These are phyloP conservation scores for Syrmaticus mikado DNA, from an alignment of 2,113 vertebrate genomes.

Conservation along the genomic window DNA sequence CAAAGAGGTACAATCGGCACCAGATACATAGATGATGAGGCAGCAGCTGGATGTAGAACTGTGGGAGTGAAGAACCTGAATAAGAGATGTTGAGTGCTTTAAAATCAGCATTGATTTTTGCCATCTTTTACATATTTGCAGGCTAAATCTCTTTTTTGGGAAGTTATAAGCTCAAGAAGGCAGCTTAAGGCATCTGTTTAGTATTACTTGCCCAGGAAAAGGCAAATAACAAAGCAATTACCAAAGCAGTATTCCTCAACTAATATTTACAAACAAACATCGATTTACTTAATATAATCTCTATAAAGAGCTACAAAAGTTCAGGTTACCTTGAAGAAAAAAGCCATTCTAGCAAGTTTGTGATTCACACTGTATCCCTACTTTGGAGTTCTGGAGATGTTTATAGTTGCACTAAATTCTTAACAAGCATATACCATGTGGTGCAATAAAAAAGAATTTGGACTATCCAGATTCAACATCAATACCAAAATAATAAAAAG, in stretches of 20 bases:
- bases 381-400: constrained; percentile 34
- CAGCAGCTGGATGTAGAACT: background rate
- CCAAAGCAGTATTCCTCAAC: constrained; percentile 27
- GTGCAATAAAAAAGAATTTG: constrained; percentile 36
- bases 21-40: background rate
- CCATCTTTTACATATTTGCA: background rate
- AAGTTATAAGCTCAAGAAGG: constrained; percentile 2
- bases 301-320: constrained; percentile 20
- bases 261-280: constrained; percentile 33
- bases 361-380: constrained; percentile 53
- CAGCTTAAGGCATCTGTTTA: background rate
- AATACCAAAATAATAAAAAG: constrained; percentile 30
- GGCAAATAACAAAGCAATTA: constrained; percentile 52
- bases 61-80: background rate
- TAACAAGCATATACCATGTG: constrained; percentile 24
- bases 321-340: constrained; percentile 53
- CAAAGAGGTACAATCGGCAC: background rate
- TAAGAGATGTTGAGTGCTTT: background rate
- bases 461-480: constrained; percentile 28
- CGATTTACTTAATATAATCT: constrained; percentile 45
- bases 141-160: background rate
- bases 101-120: background rate
- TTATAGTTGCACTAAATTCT: constrained; percentile 67
- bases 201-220: constrained; percentile 41
- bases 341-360: constrained; percentile 4